Evolutionary conservation across 2,113 vertebrate genomes (phyloP), one percentile per base, ranked within the genome.

Genomic region (Leucoraja erinaceus): DNA sequence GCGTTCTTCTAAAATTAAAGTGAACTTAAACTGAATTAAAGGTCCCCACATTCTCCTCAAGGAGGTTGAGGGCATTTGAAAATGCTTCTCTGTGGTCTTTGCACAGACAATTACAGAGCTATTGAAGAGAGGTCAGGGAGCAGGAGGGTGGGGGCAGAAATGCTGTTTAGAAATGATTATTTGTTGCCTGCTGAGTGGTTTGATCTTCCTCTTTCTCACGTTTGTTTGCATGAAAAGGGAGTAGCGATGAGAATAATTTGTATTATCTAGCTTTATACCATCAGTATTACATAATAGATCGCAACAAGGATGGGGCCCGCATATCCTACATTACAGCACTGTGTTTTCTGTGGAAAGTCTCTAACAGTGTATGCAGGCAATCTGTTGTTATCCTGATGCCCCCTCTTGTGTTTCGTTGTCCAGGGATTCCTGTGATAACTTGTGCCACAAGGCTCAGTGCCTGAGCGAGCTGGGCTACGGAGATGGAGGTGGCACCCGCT

Each of bases 401-500:
- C 33, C 3, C 7, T 81, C 54, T 0, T 66, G 28, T 93, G 20
- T 81, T 81, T 81, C 14, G 11, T 31, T 11, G 93, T 95, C 93
- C 94, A 99, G 99, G 94, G 96, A 97, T 66, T 97, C 97, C 61
- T 96, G 99, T 5, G 98, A 99, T 93, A 97, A 96, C 93, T 95
- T 99, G 63, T 97, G 97, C 93, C 97, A 98, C 93, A 96, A 97
- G 94, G 96, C 98, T 83, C 97, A 98, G 94, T 93, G 95, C 93
- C 96, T 99, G 94, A 97, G 96, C 28, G 97, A 98, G 93, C 96
- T 95, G 86, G 97, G 98, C n/a, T 96, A 95, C 0, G 96, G 97
- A 20, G 95, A 96, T 25, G 97, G 97, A 7, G 95, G 94, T 4
- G 97, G 98, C 94, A 95, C 95, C 16, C 96, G 95, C 70, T 95